These are phyloP conservation scores for Arenaria interpres DNA, from an alignment of 2,113 vertebrate species.

Conservation along the genomic window DNA sequence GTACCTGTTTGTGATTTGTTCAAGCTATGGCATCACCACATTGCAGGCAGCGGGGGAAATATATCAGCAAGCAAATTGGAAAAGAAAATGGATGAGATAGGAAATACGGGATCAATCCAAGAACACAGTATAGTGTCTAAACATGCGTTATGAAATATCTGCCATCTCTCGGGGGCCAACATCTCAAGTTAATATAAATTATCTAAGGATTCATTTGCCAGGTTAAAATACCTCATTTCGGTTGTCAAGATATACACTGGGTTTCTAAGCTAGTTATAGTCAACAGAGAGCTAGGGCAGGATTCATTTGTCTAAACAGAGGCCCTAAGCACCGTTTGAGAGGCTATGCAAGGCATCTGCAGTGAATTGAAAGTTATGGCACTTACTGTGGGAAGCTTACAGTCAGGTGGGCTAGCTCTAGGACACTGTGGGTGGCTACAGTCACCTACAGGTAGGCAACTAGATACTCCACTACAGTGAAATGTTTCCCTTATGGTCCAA, in stretches of 20 bases:
- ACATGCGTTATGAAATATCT: neutral
- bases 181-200: neutral
- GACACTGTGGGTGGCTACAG: neutral
- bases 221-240: neutral
- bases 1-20: neutral
- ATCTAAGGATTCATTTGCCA: neutral
- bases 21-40: neutral
- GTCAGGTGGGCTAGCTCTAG: neutral
- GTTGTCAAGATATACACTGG: neutral
- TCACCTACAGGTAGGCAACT: neutral
- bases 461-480: neutral
- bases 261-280: neutral
- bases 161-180: neutral
- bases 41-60: neutral
- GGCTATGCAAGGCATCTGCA: neutral
- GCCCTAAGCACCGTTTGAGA: fast-evolving
- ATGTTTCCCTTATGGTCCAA: neutral
- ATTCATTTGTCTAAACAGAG: neutral
- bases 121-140: neutral
- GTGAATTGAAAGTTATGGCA: neutral
- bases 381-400: neutral
- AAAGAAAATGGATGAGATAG: neutral
- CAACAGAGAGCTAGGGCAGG: neutral
- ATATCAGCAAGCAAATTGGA: neutral
- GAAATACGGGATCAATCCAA: neutral